phyloP scores from a whole-genome alignment of 2,888 invertebrate genomes.

The Hyposoter dolosus region DNA sequence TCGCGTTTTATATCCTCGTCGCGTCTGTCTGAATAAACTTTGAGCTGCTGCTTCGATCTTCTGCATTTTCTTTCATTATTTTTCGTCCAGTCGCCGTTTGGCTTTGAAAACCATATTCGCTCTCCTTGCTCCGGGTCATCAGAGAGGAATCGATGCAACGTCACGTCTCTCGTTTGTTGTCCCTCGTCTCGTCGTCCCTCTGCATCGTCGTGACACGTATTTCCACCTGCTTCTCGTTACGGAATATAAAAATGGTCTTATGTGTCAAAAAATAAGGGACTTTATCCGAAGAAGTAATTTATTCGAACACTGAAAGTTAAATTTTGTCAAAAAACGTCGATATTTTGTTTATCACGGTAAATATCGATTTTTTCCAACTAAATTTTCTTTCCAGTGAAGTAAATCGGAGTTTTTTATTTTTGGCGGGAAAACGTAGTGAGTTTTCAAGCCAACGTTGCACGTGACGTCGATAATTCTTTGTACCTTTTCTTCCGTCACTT shows the following conservation, averaged over 20 bases:
- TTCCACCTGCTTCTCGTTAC: conserved; percentile 75
- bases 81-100: conserved; percentile 1
- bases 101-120: conserved; percentile 63
- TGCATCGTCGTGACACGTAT: conserved; percentile 61
- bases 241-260: background rate
- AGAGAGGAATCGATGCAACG: conserved; percentile 76
- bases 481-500: conserved; percentile 22
- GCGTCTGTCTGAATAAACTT: conserved; percentile 8
- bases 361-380: too few relatives aligned
- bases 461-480: background rate
- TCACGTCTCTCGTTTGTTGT: conserved; percentile 75
- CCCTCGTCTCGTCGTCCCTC: conserved; percentile 61
- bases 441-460: conserved; percentile 12
- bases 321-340: too few relatives aligned
- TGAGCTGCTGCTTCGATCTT: conserved; percentile 25
- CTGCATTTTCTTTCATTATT: conserved; percentile 3
- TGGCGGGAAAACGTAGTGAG: conserved; percentile 37
- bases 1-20: background rate
- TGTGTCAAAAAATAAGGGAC: background rate
- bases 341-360: too few relatives aligned
- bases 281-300: conserved; percentile 29
- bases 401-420: background rate
- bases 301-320: background rate
- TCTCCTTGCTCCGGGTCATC: conserved; percentile 74
- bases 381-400: too few relatives aligned